phyloP scores from a whole-genome alignment of 2,113 vertebrate species.

The Salminus brasiliensis region DNA sequence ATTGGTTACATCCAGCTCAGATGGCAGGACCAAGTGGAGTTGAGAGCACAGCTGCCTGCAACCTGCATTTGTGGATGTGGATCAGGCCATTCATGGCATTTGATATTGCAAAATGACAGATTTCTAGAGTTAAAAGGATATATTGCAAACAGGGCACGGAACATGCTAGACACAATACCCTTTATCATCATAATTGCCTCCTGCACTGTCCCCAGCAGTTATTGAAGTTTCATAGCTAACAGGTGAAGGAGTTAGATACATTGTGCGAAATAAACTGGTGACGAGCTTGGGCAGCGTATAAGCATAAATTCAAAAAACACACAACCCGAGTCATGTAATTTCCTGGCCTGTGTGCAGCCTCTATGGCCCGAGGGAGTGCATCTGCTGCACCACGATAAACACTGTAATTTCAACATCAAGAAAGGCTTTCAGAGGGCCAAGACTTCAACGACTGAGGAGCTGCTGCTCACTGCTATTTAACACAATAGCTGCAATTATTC shows the following conservation, averaged over 20 bases:
- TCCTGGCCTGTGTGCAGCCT: constrained; percentile 24
- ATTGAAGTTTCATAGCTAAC: background rate
- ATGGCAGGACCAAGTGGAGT: background rate
- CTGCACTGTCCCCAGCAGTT: background rate
- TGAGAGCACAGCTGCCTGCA: too few species aligned
- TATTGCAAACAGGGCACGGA: background rate
- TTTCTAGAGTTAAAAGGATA: background rate
- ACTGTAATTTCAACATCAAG: constrained; percentile 44
- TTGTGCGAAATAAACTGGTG: constrained; percentile 2
- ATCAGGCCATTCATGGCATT: background rate
- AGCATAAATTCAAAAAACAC: constrained; percentile 21
- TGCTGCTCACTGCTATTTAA: constrained; percentile 25
- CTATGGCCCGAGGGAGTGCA: constrained; percentile 33
- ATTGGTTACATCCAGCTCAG: background rate
- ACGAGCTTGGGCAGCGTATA: background rate
- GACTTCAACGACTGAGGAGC: constrained; percentile 3
- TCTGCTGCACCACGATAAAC: constrained; percentile 53
- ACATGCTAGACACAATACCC: background rate
- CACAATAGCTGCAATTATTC: constrained; percentile 33
- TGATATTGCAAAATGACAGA: background rate
- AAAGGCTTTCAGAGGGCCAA: constrained; percentile 34
- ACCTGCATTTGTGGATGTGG: background rate
- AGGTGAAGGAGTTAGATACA: constrained; percentile 7
- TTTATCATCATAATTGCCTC: background rate
- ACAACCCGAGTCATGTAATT: constrained; percentile 34